Evolutionary conservation across 2,888 invertebrate species (phyloP).

Genomic region (Papilio gigon): DNA sequence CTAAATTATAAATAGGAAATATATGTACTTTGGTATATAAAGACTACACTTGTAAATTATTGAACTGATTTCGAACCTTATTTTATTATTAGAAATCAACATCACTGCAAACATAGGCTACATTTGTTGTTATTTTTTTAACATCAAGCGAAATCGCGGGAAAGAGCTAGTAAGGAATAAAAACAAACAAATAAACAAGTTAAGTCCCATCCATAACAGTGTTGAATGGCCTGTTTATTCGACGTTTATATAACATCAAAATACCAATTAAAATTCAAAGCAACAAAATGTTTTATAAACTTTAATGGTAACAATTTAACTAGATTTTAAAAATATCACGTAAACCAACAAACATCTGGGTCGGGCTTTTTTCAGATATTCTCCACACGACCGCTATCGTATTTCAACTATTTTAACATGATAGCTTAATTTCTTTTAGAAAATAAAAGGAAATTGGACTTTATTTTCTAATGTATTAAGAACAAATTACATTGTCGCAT

Average conservation of each 20-base stretch:
- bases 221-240: not conserved
- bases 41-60: too few species aligned
- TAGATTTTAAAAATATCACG: conserved; percentile 18
- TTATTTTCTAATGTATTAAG: conserved; percentile 39
- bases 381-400: conserved; percentile 60
- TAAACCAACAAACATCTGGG: conserved; percentile 52
- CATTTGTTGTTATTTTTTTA: too few species aligned
- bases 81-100: too few species aligned
- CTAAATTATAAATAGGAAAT: too few species aligned
- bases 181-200: not conserved
- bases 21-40: too few species aligned
- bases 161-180: too few species aligned
- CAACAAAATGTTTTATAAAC: conserved; percentile 12
- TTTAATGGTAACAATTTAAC: conserved; percentile 29
- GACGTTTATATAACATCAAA: not conserved
- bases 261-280: conserved; percentile 9
- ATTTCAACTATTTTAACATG: conserved; percentile 61
- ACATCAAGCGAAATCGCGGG: too few species aligned
- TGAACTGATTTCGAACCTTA: too few species aligned
- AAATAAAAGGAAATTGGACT: conserved; percentile 45
- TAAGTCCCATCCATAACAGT: not conserved
- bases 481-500: conserved; percentile 37
- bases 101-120: too few species aligned
- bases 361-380: conserved; percentile 52
- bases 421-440: conserved; percentile 58